A percentile compares a stretch with the other conserved stretches of the same genome.
These are phyloP conservation scores for Caradrina clavipalpis DNA, from an alignment of 2,888 invertebrate species.

Conservation along the genomic window DNA sequence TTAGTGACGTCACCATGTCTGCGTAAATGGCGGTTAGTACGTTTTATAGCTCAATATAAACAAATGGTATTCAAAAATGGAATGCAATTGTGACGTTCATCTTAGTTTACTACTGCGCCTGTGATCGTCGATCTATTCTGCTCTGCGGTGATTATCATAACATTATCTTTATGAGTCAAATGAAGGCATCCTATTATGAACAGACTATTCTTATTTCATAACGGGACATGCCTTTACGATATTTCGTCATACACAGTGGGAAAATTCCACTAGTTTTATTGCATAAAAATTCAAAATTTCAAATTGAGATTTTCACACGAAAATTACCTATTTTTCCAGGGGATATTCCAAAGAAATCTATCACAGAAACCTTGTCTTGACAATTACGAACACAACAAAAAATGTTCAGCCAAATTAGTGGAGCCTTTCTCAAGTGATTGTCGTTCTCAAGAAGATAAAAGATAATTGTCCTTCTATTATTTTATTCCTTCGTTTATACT, in stretches of 20 bases:
- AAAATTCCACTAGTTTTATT: not conserved
- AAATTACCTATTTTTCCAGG: too few species aligned
- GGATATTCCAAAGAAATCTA: too few species aligned
- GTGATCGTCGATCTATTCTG: constrained; percentile 2
- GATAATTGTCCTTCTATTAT: too few species aligned
- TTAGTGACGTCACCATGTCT: constrained; percentile 50
- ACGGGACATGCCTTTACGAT: not conserved
- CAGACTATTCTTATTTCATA: not conserved
- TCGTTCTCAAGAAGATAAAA: too few species aligned
- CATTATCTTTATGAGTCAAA: constrained; percentile 16
- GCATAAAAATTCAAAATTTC: too few species aligned
- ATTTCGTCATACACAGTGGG: not conserved
- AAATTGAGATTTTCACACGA: too few species aligned
- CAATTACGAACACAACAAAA: too few species aligned
- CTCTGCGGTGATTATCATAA: constrained; percentile 16
- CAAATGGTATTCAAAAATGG: constrained; percentile 53
- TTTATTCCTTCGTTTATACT: too few species aligned
- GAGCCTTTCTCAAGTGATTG: too few species aligned
- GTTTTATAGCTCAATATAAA: constrained; percentile 50
- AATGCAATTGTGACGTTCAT: constrained; percentile 52
- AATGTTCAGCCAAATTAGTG: too few species aligned
- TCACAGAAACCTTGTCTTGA: too few species aligned
- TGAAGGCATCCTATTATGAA: not conserved
- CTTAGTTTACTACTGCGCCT: constrained; percentile 19
- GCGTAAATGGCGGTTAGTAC: constrained; percentile 42